Percentiles rank a stretch among this genome's conserved stretches.
Conservation (phyloP, 2,888 invertebrate species). For the Drosophila multiciliata region DNA sequence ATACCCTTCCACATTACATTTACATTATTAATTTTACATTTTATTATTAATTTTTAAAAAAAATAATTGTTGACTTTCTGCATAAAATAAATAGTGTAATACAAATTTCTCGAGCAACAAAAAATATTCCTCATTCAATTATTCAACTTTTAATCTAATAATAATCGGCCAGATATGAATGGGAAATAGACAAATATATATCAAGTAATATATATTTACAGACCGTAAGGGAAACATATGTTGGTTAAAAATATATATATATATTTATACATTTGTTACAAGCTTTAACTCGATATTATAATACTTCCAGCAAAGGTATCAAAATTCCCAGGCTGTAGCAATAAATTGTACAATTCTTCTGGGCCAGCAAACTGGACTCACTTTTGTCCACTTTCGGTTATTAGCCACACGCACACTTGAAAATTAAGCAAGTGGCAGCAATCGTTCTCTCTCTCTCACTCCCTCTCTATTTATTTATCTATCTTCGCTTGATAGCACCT, state of each 20-base stretch:
- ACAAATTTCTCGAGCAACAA: neutral
- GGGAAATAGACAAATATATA: neutral
- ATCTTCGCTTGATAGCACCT: neutral
- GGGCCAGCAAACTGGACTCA: neutral
- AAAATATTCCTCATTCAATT: neutral
- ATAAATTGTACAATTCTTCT: conserved; percentile 13
- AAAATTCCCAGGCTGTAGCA: neutral
- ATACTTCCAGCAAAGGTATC: neutral
- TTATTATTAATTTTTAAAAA: neutral
- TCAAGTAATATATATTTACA: neutral
- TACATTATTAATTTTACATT: no score
- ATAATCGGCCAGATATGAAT: neutral
- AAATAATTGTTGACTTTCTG: neutral
- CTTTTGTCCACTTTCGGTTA: conserved; percentile 8
- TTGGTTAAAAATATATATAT: neutral
- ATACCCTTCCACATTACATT: neutral
- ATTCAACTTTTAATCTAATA: neutral
- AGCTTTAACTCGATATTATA: neutral
- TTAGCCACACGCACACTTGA: conserved; percentile 39
- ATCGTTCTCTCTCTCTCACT: neutral
- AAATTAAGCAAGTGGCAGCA: conserved; percentile 48
- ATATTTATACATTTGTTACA: neutral
- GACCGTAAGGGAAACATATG: neutral
- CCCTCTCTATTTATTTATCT: neutral
- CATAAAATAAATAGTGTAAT: neutral